Conservation (phyloP, 2,797 vertebrate genomes). For the Sylvilagus floridanus region DNA sequence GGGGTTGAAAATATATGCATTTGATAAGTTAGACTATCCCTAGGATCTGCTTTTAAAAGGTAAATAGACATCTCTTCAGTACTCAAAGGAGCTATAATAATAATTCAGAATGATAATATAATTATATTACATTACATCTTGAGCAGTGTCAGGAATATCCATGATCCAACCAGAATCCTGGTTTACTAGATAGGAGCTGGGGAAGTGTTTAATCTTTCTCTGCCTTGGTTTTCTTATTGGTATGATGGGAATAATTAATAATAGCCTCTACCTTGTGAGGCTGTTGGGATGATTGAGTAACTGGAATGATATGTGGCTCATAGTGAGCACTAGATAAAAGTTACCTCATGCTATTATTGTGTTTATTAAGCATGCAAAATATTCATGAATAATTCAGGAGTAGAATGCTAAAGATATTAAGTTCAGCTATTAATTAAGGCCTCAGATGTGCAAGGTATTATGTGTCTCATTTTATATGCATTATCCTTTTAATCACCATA, state of each 20-base stretch:
- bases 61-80: neutral
- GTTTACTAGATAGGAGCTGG: neutral
- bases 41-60: constrained; percentile 14
- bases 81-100: neutral
- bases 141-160: neutral
- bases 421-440: neutral
- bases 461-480: neutral
- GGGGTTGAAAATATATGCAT: constrained; percentile 42
- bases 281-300: constrained; percentile 13
- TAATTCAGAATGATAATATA: neutral
- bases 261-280: neutral
- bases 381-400: neutral
- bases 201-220: neutral
- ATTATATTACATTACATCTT: neutral
- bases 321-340: neutral
- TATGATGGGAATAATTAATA: neutral
- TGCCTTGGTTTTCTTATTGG: neutral
- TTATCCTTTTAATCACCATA: constrained; percentile 13
- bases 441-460: neutral
- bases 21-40: constrained; percentile 46
- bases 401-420: neutral
- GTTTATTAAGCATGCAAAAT: constrained; percentile 10
- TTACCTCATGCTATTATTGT: neutral
- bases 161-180: neutral
- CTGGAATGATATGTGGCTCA: neutral